A percentile compares a stretch with the other conserved stretches of the same genome.
Evolutionary conservation across 92 coral and sea anemone species (phyloP).

Genomic region (Umimayanthus chanpuru): DNA sequence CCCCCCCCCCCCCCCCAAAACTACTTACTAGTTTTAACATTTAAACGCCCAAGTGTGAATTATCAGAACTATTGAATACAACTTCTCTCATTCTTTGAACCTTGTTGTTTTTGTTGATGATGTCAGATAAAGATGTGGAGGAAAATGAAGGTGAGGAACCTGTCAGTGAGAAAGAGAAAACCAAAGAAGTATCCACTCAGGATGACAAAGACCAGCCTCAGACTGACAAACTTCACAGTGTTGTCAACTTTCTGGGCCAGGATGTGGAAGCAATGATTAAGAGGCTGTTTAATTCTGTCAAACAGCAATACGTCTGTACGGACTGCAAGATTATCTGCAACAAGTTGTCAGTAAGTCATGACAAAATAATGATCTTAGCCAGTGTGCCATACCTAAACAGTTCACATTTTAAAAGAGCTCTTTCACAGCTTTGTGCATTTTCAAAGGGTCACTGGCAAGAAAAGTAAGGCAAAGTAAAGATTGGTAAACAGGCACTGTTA

Average conservation of each 20-base stretch:
- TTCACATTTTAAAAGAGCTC: too few species aligned
- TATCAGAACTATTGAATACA: too few species aligned
- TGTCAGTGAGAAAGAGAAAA: not conserved
- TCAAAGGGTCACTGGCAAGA: too few species aligned
- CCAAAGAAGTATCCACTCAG: constrained; percentile 41
- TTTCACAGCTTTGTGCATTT: too few species aligned
- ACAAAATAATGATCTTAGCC: too few species aligned
- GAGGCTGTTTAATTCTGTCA: constrained; percentile 69
- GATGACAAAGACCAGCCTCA: constrained; percentile 15
- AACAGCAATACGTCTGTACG: constrained; percentile 79
- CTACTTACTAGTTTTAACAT: too few species aligned
- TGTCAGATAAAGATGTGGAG: not conserved
- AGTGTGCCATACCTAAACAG: too few species aligned
- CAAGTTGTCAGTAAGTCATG: constrained; percentile 59
- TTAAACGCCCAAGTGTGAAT: too few species aligned
- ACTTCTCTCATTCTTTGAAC: not conserved
- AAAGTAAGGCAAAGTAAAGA: too few species aligned
- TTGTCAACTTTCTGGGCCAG: constrained; percentile 75
- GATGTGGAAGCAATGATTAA: constrained; percentile 75
- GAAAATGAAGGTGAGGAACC: not conserved
- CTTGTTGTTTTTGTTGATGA: not conserved
- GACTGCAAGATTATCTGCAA: constrained; percentile 88
- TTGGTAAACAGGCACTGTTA: too few species aligned
- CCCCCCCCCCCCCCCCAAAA: too few species aligned
- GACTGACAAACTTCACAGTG: not conserved